Conservation (phyloP, 1,140 invertebrate genomes). For the Bacillus rossius region DNA sequence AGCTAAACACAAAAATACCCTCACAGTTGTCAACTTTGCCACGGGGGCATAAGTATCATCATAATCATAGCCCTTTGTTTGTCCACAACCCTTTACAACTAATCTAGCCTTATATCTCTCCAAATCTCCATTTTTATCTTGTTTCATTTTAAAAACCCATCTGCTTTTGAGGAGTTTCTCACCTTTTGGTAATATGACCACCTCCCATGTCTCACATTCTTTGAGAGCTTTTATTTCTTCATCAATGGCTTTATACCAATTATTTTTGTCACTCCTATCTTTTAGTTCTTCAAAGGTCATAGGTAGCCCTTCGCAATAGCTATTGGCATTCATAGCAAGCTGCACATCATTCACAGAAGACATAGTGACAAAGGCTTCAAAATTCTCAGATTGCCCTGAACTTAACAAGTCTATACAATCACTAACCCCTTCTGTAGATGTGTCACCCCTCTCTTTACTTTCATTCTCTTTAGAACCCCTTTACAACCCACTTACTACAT, state of each 20-base stretch:
- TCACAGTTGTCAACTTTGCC: slow-evolving; percentile 18
- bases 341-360: background rate
- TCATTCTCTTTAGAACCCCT: background rate
- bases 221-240: slow-evolving; percentile 19
- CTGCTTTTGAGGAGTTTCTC: slow-evolving; percentile 33
- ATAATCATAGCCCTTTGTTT: slow-evolving; percentile 37
- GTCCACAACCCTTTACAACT: slow-evolving; percentile 40
- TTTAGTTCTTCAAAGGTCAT: background rate
- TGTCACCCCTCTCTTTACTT: too few relatives aligned
- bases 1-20: too few relatives aligned
- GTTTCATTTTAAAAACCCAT: slow-evolving; percentile 36
- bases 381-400: background rate
- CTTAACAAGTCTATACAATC: background rate
- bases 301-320: background rate
- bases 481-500: background rate
- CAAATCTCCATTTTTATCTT: slow-evolving; percentile 32
- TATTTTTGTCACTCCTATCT: slow-evolving; percentile 5
- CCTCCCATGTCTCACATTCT: slow-evolving; percentile 24
- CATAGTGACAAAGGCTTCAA: background rate
- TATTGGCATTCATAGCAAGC: background rate
- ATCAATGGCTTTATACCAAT: slow-evolving; percentile 24
- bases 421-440: too few relatives aligned
- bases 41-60: slow-evolving; percentile 38
- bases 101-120: slow-evolving; percentile 39
- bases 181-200: slow-evolving; percentile 35